A percentile compares a stretch with the other conserved stretches of the same genome.
Conservation (phyloP, 2,888 invertebrate species). For the Calameuta filiformis region DNA sequence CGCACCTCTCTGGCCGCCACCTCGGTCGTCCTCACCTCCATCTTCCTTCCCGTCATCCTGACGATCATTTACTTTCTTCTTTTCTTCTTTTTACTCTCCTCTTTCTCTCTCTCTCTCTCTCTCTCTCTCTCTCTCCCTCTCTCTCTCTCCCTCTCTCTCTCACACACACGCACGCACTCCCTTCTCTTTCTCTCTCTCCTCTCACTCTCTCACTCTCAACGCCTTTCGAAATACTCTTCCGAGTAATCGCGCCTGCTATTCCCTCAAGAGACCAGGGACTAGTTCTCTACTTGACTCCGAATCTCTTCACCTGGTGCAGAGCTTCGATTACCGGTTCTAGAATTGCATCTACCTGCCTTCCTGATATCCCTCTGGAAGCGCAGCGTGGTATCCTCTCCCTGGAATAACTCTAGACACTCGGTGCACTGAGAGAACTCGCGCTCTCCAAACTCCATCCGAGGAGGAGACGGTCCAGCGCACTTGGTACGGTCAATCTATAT, state of each 20-base stretch:
- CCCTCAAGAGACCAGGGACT: too few relatives aligned
- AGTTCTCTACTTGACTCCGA: too few relatives aligned
- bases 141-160: slow-evolving; percentile 17
- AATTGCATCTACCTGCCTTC: too few relatives aligned
- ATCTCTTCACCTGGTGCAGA: too few relatives aligned
- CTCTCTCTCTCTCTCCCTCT: slow-evolving; percentile 3
- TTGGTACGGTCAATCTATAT: slow-evolving; percentile 3
- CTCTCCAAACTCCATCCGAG: not conserved
- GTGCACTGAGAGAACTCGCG: too few relatives aligned
- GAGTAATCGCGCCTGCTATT: too few relatives aligned
- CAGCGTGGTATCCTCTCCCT: too few relatives aligned
- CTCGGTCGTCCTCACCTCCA: slow-evolving; percentile 5
- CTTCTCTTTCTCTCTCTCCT: slow-evolving; percentile 16
- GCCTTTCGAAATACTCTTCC: not conserved
- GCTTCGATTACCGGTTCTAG: too few relatives aligned
- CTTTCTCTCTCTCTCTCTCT: slow-evolving; percentile 11
- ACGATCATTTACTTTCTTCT: not conserved
- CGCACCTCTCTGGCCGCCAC: slow-evolving; percentile 34
- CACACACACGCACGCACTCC: slow-evolving; percentile 14
- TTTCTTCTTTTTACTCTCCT: not conserved
- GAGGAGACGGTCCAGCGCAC: slow-evolving; percentile 19
- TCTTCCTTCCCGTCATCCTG: slow-evolving; percentile 17
- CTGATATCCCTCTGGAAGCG: too few relatives aligned
- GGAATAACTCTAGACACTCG: too few relatives aligned
- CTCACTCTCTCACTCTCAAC: slow-evolving; percentile 27